A percentile compares a stretch with the other conserved stretches of the same genome.
phyloP scores from a whole-genome alignment of 2,888 invertebrate genomes.

The Latrodectus elegans region DNA sequence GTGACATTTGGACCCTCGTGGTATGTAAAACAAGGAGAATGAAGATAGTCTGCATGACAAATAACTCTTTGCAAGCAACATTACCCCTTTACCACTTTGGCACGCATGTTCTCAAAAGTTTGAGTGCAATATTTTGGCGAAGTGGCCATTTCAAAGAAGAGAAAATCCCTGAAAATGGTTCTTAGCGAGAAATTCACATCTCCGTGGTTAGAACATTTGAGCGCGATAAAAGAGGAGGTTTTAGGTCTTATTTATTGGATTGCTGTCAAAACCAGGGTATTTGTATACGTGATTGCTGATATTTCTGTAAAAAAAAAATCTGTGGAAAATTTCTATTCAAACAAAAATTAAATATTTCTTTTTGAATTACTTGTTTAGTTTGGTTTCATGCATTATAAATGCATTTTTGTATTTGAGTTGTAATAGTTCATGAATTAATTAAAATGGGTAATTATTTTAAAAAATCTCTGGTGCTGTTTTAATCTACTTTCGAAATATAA shows the following conservation, averaged over 20 bases:
- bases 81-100: slow-evolving; percentile 40
- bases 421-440: too few species aligned
- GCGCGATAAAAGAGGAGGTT: slow-evolving; percentile 28
- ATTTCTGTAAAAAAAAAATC: too few species aligned
- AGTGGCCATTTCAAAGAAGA: slow-evolving; percentile 33
- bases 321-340: too few species aligned
- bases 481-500: too few species aligned
- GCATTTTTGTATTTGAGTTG: too few species aligned
- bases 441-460: too few species aligned
- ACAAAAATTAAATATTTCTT: too few species aligned
- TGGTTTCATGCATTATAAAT: too few species aligned
- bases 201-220: slow-evolving; percentile 28
- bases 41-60: slow-evolving; percentile 30
- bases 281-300: too few species aligned
- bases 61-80: slow-evolving; percentile 40
- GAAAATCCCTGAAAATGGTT: slow-evolving; percentile 35
- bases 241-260: slow-evolving; percentile 21
- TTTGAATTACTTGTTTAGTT: too few species aligned
- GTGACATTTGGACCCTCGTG: slow-evolving; percentile 26
- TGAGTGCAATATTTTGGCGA: slow-evolving; percentile 45
- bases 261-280: background rate
- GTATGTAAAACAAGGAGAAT: slow-evolving; percentile 38
- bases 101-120: slow-evolving; percentile 24
- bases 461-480: too few species aligned
- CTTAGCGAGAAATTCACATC: slow-evolving; percentile 30